These are phyloP conservation scores for Thaleichthys pacificus DNA, from an alignment of 2,797 vertebrate genomes.

Conservation along the genomic window DNA sequence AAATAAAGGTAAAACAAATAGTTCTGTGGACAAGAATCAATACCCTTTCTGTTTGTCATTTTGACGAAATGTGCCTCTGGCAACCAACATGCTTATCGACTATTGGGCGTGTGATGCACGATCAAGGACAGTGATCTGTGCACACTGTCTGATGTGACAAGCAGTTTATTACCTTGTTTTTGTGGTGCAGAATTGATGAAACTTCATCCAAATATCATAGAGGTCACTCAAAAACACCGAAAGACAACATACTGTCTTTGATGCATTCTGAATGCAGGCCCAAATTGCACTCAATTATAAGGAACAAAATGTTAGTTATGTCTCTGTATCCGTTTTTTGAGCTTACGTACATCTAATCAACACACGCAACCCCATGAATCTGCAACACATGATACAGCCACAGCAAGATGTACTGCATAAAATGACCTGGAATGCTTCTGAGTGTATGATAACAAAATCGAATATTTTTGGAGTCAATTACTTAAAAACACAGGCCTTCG, in stretches of 20 bases:
- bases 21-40: neutral
- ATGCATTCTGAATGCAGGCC: neutral
- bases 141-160: neutral
- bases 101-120: conserved; percentile 2
- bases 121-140: conserved; percentile 6
- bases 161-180: neutral
- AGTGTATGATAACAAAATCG: neutral
- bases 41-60: conserved; percentile 5
- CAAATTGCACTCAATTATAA: too few relatives aligned
- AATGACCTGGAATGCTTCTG: neutral
- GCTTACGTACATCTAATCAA: too few relatives aligned
- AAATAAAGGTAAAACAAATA: neutral
- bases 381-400: too few relatives aligned
- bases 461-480: conserved; percentile 37
- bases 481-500: conserved; percentile 18
- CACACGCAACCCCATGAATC: too few relatives aligned
- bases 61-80: neutral
- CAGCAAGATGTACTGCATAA: neutral
- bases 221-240: neutral
- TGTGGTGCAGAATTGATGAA: neutral
- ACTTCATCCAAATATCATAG: neutral
- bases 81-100: conserved; percentile 1
- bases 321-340: too few relatives aligned
- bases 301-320: too few relatives aligned
- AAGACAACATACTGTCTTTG: neutral